Evolutionary conservation across 2,113 vertebrate genomes (phyloP), one percentile per base, ranked within the genome.

Genomic region (Zosterops pallidus): DNA sequence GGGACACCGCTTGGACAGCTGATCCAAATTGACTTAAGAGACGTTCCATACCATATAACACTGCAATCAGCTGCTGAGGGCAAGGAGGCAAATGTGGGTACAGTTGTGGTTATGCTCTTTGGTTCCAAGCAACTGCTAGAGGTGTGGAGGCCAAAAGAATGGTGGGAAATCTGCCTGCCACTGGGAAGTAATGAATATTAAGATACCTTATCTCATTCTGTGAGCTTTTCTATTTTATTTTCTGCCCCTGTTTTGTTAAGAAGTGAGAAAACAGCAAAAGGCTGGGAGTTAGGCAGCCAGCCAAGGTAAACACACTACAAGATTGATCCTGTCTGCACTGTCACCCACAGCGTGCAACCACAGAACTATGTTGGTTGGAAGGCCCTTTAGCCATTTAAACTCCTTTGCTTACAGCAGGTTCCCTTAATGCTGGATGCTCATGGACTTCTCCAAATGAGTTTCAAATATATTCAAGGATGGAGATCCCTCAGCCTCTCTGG

Each of bases 401-500:
- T 47, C 49, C 26, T 35, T 63, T 70, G 35, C 25, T 49, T 37
- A 33, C 28, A 65, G 26, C 8, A 65, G 22, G 5, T 33, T 81
- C 14, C 10, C 52, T 65, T 33, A 11, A 16, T 83, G 8, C 25
- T 49, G 31, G 7, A 22, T 83, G 18, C 18, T 63, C 47, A 28
- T 42, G 35, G 25, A 56, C 42, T 63, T 56, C n/a, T 90, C 14
- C 49, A 63, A 16, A 31, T 22, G 12, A 70, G 3, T 16, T 83
- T 70, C 0, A 0, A 63, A 15, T 28, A 33, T 42, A 31, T 63
- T 0, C 0, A 70, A 49, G 49, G 9, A 23, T 37, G 31, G 12
- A 63, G 33, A 64, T 25, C 23, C 15, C 39, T 71, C 41, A 91
- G 0, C 7, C 9, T 71, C 12, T 67, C 29, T 42, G 52, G 52